These are phyloP conservation scores for Tiphia femorata DNA, from an alignment of 2,888 invertebrate species.

Conservation along the genomic window DNA sequence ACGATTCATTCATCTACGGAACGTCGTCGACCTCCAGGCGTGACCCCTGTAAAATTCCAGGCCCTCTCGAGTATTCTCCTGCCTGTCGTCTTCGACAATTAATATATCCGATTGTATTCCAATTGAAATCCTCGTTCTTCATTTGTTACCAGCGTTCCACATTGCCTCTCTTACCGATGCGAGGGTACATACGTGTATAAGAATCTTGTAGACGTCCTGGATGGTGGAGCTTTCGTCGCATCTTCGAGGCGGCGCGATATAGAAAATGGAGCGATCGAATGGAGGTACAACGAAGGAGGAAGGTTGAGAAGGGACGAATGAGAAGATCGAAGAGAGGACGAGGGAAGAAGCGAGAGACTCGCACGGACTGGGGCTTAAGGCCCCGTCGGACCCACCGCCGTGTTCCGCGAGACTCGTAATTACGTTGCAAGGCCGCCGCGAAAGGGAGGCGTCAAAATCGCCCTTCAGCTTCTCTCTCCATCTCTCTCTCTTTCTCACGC, in stretches of 20 bases:
- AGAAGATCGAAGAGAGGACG: slow-evolving; percentile 12
- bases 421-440: slow-evolving; percentile 51
- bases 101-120: too few relatives aligned
- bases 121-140: too few relatives aligned
- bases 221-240: too few relatives aligned
- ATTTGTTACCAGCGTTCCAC: too few relatives aligned
- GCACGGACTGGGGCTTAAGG: slow-evolving; percentile 23
- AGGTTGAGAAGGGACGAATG: slow-evolving; percentile 15
- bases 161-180: too few relatives aligned
- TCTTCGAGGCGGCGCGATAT: slow-evolving; percentile 1
- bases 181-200: too few relatives aligned
- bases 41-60: too few relatives aligned
- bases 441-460: slow-evolving; percentile 67
- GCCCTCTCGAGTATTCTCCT: too few relatives aligned
- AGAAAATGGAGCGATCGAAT: slow-evolving; percentile 15
- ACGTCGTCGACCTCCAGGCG: too few relatives aligned
- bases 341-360: slow-evolving; percentile 16
- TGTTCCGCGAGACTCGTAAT: slow-evolving; percentile 67
- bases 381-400: slow-evolving; percentile 63
- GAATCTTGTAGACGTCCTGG: too few relatives aligned
- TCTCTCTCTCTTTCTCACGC: slow-evolving; percentile 1
- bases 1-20: too few relatives aligned
- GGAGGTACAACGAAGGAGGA: slow-evolving; percentile 22
- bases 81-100: too few relatives aligned
- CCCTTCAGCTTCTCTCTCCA: slow-evolving; percentile 34